Percentiles rank a stretch among this genome's conserved stretches.
Evolutionary conservation across 1,140 invertebrate species (phyloP).

Genomic region (Anoplophora glabripennis): DNA sequence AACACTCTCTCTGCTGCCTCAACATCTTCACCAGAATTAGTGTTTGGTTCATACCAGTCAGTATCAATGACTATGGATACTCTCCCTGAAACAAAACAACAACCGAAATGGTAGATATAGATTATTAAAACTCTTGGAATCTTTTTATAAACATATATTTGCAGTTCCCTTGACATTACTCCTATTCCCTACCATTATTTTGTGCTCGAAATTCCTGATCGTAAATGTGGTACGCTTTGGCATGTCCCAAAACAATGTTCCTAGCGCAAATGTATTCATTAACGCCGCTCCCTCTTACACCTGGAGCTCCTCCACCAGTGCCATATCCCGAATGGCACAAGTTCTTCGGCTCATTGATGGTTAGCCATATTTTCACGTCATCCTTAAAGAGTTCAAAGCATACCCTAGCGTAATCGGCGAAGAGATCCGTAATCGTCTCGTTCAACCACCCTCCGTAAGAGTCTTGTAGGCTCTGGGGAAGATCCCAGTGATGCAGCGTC

Average conservation of each 20-base stretch:
- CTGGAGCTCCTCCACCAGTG: slow-evolving; percentile 32
- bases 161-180: not conserved
- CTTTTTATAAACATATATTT: not conserved
- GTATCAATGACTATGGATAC: slow-evolving; percentile 54
- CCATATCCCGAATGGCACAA: slow-evolving; percentile 11
- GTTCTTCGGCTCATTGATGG: slow-evolving; percentile 51
- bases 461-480: slow-evolving; percentile 62
- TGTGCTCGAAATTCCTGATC: slow-evolving; percentile 48
- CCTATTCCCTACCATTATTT: slow-evolving; percentile 17
- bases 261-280: slow-evolving; percentile 49
- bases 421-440: slow-evolving; percentile 56
- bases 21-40: slow-evolving; percentile 46
- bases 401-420: slow-evolving; percentile 46
- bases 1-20: slow-evolving; percentile 51
- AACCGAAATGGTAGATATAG: not conserved
- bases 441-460: slow-evolving; percentile 63
- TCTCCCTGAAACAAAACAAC: slow-evolving; percentile 38
- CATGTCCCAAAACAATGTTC: slow-evolving; percentile 55
- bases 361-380: slow-evolving; percentile 39
- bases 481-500: slow-evolving; percentile 48
- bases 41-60: slow-evolving; percentile 49
- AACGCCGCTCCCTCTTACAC: slow-evolving; percentile 3
- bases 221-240: slow-evolving; percentile 55
- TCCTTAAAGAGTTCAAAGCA: slow-evolving; percentile 24
- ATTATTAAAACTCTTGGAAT: not conserved